Evolutionary conservation across 1,140 invertebrate genomes (phyloP).

Genomic region (Antheraea pernyi): DNA sequence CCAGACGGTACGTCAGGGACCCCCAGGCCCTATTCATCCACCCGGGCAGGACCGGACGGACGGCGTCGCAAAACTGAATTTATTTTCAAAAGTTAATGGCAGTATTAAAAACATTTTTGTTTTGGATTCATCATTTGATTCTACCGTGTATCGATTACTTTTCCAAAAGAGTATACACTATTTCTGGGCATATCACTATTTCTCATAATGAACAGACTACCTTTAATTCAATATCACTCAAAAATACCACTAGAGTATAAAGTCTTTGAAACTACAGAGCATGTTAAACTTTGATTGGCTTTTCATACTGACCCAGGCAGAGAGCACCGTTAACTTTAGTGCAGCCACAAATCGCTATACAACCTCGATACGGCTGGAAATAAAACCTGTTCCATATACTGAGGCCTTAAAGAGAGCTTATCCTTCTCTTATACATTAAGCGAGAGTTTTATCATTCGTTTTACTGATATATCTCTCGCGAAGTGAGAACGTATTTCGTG

Average conservation of each 20-base stretch:
- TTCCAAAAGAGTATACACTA: too few relatives aligned
- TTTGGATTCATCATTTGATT: too few relatives aligned
- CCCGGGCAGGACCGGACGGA: too few relatives aligned
- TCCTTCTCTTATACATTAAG: slow-evolving; percentile 18
- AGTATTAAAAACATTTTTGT: too few relatives aligned
- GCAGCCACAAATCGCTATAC: slow-evolving; percentile 40
- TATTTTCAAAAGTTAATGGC: too few relatives aligned
- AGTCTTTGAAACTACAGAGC: slow-evolving; percentile 18
- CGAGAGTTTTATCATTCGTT: slow-evolving; percentile 28
- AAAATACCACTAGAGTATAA: neutral
- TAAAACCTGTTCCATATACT: slow-evolving; percentile 22
- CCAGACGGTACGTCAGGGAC: too few relatives aligned
- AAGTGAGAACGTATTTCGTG: slow-evolving; percentile 26
- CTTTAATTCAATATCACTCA: too few relatives aligned
- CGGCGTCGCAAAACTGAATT: neutral
- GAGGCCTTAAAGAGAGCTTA: slow-evolving; percentile 1
- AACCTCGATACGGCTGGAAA: slow-evolving; percentile 23
- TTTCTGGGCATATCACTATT: too few relatives aligned
- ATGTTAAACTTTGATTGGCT: slow-evolving; percentile 58
- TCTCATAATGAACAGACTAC: too few relatives aligned
- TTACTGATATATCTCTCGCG: slow-evolving; percentile 18
- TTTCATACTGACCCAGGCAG: slow-evolving; percentile 42
- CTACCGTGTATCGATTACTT: too few relatives aligned
- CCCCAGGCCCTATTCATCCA: too few relatives aligned
- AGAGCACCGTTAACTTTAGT: slow-evolving; percentile 53